phyloP scores from a whole-genome alignment of 2,888 invertebrate species.

The Acrobasis consociella region DNA sequence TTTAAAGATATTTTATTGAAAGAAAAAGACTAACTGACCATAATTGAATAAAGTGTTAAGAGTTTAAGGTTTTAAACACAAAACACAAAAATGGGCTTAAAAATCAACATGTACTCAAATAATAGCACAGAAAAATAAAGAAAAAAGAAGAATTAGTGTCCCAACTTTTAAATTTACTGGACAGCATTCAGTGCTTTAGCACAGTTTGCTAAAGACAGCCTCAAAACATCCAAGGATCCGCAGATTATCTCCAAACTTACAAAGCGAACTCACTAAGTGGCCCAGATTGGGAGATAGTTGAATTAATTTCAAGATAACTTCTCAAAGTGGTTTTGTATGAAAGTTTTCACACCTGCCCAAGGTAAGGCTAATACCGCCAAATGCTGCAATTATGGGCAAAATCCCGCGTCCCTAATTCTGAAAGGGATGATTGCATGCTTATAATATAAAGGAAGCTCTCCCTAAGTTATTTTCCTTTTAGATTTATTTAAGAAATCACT shows the following conservation, averaged over 20 bases:
- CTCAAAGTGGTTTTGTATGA: conserved; percentile 25
- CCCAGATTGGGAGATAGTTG: conserved; percentile 43
- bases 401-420: conserved; percentile 15
- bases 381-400: conserved; percentile 11
- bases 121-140: no score
- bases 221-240: conserved; percentile 4
- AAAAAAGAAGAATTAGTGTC: no score
- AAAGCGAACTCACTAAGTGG: conserved; percentile 36
- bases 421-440: conserved; percentile 18
- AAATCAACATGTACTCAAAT: no score
- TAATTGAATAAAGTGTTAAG: no score
- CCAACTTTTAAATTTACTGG: not conserved
- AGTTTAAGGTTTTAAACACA: no score
- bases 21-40: no score
- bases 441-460: conserved; percentile 5
- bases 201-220: not conserved
- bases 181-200: no score
- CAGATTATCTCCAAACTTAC: conserved; percentile 33
- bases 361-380: conserved; percentile 8
- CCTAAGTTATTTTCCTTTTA: not conserved
- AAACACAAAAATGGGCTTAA: no score
- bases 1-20: no score
- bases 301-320: conserved; percentile 43
- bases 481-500: not conserved
- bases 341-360: conserved; percentile 2